Percentiles rank a stretch among this genome's conserved stretches.
Conservation (phyloP, 2,888 invertebrate genomes). For the Exephanes ischioxanthus region DNA sequence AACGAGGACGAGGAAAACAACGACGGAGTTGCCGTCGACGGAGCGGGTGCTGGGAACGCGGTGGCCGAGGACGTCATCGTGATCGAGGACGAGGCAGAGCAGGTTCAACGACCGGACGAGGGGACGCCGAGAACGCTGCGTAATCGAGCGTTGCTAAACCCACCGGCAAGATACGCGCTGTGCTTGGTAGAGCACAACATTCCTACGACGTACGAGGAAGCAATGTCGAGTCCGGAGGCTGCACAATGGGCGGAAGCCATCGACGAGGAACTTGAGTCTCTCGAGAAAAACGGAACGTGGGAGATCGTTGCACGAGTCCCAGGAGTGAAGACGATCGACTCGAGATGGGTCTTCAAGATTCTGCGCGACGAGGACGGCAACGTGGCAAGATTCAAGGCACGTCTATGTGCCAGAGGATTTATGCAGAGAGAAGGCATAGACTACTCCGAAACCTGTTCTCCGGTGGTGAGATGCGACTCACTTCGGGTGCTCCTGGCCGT, state of each 20-base stretch:
- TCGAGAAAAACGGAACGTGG: slow-evolving; percentile 39
- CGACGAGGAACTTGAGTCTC: slow-evolving; percentile 41
- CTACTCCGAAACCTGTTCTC: slow-evolving; percentile 44
- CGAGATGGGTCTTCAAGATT: slow-evolving; percentile 50
- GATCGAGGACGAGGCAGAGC: slow-evolving; percentile 36
- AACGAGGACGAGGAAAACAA: slow-evolving; percentile 36
- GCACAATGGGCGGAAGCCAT: slow-evolving; percentile 62
- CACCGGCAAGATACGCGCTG: slow-evolving; percentile 51
- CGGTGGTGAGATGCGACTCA: slow-evolving; percentile 55
- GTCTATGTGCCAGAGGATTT: slow-evolving; percentile 55
- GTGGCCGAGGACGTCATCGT: slow-evolving; percentile 20
- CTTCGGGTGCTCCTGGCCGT: neutral
- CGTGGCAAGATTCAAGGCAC: slow-evolving; percentile 48
- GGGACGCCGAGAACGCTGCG: slow-evolving; percentile 35
- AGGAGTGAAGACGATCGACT: slow-evolving; percentile 37
- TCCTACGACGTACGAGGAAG: slow-evolving; percentile 48
- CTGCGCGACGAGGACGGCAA: slow-evolving; percentile 38
- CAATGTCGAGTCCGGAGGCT: slow-evolving; percentile 49
- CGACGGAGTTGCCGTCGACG: slow-evolving; percentile 28
- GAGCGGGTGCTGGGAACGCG: slow-evolving; percentile 16
- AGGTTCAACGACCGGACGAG: neutral
- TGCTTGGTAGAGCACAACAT: slow-evolving; percentile 43
- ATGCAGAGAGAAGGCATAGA: slow-evolving; percentile 52
- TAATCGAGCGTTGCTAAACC: slow-evolving; percentile 30
- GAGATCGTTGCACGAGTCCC: slow-evolving; percentile 32